phyloP scores from a whole-genome alignment of 2,797 vertebrate genomes.

The Carduelis carduelis region DNA sequence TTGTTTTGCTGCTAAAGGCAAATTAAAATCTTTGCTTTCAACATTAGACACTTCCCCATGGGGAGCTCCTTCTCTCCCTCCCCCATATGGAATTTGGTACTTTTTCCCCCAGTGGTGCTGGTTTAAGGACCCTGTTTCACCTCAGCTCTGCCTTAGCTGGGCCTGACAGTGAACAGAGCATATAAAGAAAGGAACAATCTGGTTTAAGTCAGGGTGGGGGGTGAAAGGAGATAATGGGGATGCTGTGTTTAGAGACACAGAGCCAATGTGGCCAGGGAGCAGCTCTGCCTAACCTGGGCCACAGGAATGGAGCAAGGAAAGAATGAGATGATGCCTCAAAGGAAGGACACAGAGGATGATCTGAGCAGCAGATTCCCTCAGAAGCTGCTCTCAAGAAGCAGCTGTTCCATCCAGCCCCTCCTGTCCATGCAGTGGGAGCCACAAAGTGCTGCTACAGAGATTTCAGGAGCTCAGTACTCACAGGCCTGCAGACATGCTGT shows the following conservation, averaged over 20 bases:
- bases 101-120: background rate
- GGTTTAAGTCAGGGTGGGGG: background rate
- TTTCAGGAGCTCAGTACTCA: background rate
- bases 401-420: background rate
- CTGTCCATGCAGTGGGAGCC: background rate
- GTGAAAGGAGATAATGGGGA: background rate
- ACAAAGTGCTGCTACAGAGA: background rate
- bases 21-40: background rate
- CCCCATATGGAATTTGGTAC: background rate
- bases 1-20: background rate
- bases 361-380: background rate
- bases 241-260: background rate
- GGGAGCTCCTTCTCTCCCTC: background rate
- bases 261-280: background rate
- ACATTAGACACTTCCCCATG: background rate
- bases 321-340: background rate
- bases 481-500: rapidly evolving
- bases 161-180: background rate
- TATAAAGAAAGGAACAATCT: background rate
- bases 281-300: background rate
- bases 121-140: background rate
- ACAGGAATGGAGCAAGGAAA: background rate
- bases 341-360: background rate
- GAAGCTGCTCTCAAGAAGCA: background rate
- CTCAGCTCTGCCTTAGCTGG: background rate